Percentiles rank a stretch among this genome's conserved stretches.
These are phyloP conservation scores for Tokudaia muenninki DNA, from an alignment of 2,797 vertebrate genomes.

Conservation along the genomic window DNA sequence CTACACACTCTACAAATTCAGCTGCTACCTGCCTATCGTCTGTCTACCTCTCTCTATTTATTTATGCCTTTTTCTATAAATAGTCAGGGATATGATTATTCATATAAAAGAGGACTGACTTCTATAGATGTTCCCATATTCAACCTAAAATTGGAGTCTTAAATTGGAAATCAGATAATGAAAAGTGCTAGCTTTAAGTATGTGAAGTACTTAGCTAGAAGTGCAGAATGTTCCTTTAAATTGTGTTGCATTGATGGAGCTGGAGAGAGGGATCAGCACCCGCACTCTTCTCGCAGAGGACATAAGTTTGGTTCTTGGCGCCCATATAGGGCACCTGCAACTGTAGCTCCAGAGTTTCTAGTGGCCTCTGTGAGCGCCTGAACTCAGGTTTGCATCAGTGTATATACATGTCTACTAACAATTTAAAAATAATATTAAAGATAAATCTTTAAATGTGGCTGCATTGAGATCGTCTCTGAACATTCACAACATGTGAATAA, in stretches of 20 bases:
- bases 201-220: not conserved
- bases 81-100: not conserved
- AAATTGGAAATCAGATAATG: constrained; percentile 12
- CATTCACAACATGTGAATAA: not conserved
- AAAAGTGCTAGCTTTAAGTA: not conserved
- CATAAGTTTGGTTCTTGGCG: not conserved
- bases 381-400: not conserved
- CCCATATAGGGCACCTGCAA: not conserved
- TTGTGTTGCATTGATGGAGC: not conserved
- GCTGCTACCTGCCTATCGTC: not conserved
- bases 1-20: too few relatives aligned
- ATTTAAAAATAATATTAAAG: not conserved
- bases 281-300: not conserved
- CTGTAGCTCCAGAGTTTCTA: not conserved
- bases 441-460: not conserved
- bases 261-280: not conserved
- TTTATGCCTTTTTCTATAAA: not conserved
- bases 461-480: not conserved
- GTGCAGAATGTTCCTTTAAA: not conserved
- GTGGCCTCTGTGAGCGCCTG: not conserved
- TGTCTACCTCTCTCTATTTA: not conserved
- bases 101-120: constrained; percentile 3
- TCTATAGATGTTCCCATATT: not conserved
- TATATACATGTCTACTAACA: not conserved
- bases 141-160: constrained; percentile 33